Evolutionary conservation across 2,797 vertebrate genomes (phyloP).

Genomic region (Pterois miles): DNA sequence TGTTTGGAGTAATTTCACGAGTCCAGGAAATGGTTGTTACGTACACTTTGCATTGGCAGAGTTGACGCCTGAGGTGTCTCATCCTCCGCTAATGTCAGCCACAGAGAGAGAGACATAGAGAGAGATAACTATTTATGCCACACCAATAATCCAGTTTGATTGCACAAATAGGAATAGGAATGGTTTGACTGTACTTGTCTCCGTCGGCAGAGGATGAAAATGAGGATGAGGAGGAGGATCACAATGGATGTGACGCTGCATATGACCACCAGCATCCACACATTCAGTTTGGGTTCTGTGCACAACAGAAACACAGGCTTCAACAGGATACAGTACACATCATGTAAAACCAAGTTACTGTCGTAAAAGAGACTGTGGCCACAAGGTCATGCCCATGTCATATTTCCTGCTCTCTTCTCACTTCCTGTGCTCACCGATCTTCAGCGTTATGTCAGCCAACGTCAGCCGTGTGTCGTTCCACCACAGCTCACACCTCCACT

Average conservation of each 20-base stretch:
- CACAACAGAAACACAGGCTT: slow-evolving; percentile 26
- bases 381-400: slow-evolving; percentile 46
- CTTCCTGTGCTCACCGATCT: slow-evolving; percentile 77
- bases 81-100: slow-evolving; percentile 47
- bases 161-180: slow-evolving; percentile 10
- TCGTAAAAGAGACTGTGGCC: slow-evolving; percentile 23
- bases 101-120: slow-evolving; percentile 37
- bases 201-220: slow-evolving; percentile 53
- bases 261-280: slow-evolving; percentile 74
- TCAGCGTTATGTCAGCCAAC: slow-evolving; percentile 57
- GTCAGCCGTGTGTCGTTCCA: not conserved
- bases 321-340: not conserved
- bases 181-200: slow-evolving; percentile 65
- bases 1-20: slow-evolving; percentile 22
- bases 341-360: slow-evolving; percentile 1
- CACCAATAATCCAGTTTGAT: not conserved
- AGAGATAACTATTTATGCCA: not conserved
- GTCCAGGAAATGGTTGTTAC: slow-evolving; percentile 55
- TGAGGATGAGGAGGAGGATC: slow-evolving; percentile 70
- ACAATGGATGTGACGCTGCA: slow-evolving; percentile 55
- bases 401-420: slow-evolving; percentile 58
- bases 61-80: slow-evolving; percentile 57
- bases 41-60: slow-evolving; percentile 79
- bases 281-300: slow-evolving; percentile 60
- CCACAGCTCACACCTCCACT: slow-evolving; percentile 74